Evolutionary conservation across 2,113 vertebrate genomes (phyloP).

Genomic region (Salvator merianae): DNA sequence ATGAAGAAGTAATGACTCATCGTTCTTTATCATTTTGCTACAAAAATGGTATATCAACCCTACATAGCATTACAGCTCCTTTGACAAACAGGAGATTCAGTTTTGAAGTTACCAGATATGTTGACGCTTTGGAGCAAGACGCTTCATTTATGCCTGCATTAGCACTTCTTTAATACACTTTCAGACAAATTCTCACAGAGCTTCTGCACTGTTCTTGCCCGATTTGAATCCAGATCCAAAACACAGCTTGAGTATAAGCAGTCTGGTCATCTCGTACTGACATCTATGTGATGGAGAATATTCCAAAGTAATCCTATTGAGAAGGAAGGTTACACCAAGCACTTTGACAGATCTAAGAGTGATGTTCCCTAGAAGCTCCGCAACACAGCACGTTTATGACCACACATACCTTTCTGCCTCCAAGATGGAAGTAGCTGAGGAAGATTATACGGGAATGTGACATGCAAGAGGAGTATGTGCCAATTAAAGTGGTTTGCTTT

Average conservation of each 20-base stretch:
- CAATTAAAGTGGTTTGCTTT: neutral
- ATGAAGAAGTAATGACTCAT: neutral
- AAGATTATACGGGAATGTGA: neutral
- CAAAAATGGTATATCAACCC: neutral
- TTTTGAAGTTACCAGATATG: slow-evolving; percentile 14
- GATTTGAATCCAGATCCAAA: neutral
- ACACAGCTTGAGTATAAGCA: neutral
- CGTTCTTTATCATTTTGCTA: slow-evolving; percentile 18
- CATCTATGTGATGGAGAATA: neutral
- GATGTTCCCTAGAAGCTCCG: too few species aligned
- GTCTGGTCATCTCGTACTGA: neutral
- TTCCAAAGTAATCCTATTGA: neutral
- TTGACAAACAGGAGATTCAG: slow-evolving; percentile 29
- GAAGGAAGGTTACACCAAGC: too few species aligned
- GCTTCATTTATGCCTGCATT: slow-evolving; percentile 14
- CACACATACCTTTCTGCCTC: neutral
- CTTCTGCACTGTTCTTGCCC: neutral
- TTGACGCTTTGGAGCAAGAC: slow-evolving; percentile 34
- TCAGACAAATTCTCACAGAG: too few species aligned
- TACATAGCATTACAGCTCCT: slow-evolving; percentile 24
- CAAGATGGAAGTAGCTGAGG: neutral
- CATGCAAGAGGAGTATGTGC: neutral
- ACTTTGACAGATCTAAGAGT: too few species aligned
- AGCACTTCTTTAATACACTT: neutral
- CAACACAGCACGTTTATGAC: neutral